Evolutionary conservation across 2,888 invertebrate species (phyloP), one percentile per base, ranked within the genome.

Genomic region (Alsophila aescularia): DNA sequence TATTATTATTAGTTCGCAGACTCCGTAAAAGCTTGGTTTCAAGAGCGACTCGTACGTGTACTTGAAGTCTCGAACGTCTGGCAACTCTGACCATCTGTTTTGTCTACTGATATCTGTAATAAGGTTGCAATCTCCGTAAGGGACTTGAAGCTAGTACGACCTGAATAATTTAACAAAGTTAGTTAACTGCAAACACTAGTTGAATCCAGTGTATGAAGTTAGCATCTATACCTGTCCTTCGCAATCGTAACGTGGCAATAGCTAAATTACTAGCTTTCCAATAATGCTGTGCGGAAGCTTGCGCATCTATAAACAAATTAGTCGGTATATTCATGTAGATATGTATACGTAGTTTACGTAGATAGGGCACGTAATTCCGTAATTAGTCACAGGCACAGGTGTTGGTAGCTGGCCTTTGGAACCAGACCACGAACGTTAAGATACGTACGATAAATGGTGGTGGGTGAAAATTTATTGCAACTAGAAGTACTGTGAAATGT

Each of bases 321-420:
- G 16, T 21, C 4, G 5, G 9, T n/a, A 6, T 24, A 24, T 24
- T 18, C 12, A 16, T 2, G 36, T 36, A 18, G 2, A 18, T 41
- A 41, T 8, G 18, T 29, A 21, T 18, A 34, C 32, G 18, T 47
- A 47, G 42, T 42, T 53, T 31, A 40, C 45, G 52, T 52, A 48
- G 53, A 48, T 53, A 47, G 29, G 35, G 31, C 36, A 15, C 47
- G 42, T 53, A 53, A 53, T 53, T 53, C 53, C 47, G 47, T 42
- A 53, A 42, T 48, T 42, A 48, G 53, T 53, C 53, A 42, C 53
- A 47, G 31, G 47, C 53, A 42, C 53, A 47, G 31, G 47, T 53
- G 53, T 18, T 41, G 51, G 43, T 10, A 29, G 44, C 35, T 47
- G 36, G 31, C 36, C 36, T 44, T 16, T 13, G 8, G 14, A 6